Base-by-base conservation (phyloP, 2,797 vertebrate species). In the Anisognathus igniventris region DNA sequence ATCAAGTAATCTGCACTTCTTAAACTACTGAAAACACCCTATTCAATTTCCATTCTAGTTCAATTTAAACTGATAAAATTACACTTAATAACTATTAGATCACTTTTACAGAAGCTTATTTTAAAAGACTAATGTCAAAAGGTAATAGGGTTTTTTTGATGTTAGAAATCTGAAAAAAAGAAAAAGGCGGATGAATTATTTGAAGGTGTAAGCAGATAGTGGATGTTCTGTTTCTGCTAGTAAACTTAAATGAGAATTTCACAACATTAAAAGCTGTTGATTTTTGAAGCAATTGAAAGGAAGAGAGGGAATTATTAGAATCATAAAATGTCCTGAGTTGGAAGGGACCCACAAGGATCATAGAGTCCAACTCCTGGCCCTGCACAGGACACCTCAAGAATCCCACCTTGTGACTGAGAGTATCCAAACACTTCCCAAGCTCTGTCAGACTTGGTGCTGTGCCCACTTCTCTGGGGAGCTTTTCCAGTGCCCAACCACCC, bases 391-490 rank as follows among this genome's bases (percentile, higher is more conserved):
- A 30, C 19, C 13, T 8, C 0, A 1, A 56, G 11, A 15, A 20
- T 48, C 18, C 1, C 7, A 48, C 20, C 6, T 1, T 31, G n/a
- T 57, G 12, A 3, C 44, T 30, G 17, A 64, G 17, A 30, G 14
- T 1, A 0, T 64, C 64, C 44, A 51, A 33, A 51, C 3, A 2
- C 24, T 30, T 64, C 12, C 16, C 28, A 16, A 39, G 1, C 14
- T 28, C 50, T 51, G 12, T 33, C 37, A 44, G 42, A 0, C 19
- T 54, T 35, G 24, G 14, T 48, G 48, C 78, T 89, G 7, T 50
- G 14, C 13, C n/a, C 44, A 8, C 17, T 57, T 15, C 28, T 18
- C 24, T 44, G 71, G 17, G 17, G 24, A 50, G 21, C 25, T 76
- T 8, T 50, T 70, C 11, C 44, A 44, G 42, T 50, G 50, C 44